Conservation (phyloP, 2,888 invertebrate genomes). For the Drosophila greeni region DNA sequence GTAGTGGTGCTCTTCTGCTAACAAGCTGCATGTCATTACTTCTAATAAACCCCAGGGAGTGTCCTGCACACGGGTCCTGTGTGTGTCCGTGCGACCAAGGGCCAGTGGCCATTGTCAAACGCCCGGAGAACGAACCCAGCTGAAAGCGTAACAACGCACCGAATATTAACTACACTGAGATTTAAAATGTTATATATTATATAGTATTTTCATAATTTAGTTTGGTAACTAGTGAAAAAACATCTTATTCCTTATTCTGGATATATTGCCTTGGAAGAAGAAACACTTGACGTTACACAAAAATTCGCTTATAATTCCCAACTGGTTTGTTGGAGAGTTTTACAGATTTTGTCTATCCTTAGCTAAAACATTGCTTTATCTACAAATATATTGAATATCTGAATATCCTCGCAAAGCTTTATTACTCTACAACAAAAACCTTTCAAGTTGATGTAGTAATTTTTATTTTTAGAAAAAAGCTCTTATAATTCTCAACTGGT, state of each 20-base stretch:
- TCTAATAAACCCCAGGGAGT: slow-evolving; percentile 60
- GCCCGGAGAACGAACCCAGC: slow-evolving; percentile 33
- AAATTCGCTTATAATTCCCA: neutral
- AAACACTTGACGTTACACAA: neutral
- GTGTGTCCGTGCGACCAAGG: slow-evolving; percentile 1
- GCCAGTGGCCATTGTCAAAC: slow-evolving; percentile 41
- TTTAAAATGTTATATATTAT: neutral
- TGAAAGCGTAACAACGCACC: slow-evolving; percentile 30
- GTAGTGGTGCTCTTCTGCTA: slow-evolving; percentile 24
- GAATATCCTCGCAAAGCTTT: no score
- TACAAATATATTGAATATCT: neutral
- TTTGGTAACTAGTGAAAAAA: neutral
- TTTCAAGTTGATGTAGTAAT: no score
- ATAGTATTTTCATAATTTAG: neutral
- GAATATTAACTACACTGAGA: slow-evolving; percentile 11
- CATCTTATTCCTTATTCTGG: no score
- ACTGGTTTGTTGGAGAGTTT: neutral
- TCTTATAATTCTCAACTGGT: no score
- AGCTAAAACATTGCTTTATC: no score
- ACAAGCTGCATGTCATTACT: slow-evolving; percentile 62
- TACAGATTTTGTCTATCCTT: no score
- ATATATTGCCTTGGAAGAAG: neutral
- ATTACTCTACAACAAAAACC: no score
- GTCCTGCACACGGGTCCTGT: slow-evolving; percentile 28
- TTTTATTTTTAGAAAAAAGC: no score